A percentile compares a stretch with the other conserved stretches of the same genome.
Conservation (phyloP, 2,113 vertebrate species). For the Brachirus orientalis region DNA sequence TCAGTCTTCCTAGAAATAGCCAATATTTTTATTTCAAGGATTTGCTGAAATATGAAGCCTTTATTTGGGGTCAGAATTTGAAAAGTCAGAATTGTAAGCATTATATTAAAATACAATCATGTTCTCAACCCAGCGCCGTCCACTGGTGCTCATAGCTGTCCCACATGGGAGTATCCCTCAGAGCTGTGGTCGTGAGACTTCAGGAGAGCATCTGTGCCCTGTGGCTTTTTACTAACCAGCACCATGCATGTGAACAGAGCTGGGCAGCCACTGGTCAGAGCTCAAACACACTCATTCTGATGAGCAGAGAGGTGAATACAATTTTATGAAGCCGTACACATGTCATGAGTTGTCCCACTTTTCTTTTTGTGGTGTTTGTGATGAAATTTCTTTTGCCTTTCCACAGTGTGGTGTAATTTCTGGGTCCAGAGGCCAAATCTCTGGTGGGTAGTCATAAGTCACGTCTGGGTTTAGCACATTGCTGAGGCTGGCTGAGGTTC, state of each 20-base stretch:
- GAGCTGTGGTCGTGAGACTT: constrained; percentile 60
- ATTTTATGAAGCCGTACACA: constrained; percentile 47
- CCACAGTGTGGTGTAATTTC: constrained; percentile 51
- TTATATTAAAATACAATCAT: constrained; percentile 61
- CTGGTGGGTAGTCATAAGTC: constrained; percentile 76
- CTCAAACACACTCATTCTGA: constrained; percentile 10
- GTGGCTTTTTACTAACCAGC: constrained; percentile 54
- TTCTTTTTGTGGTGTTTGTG: constrained; percentile 44
- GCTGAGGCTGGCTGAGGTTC: constrained; percentile 75
- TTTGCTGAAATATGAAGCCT: constrained; percentile 52
- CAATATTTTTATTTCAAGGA: constrained; percentile 58
- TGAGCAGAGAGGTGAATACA: constrained; percentile 38
- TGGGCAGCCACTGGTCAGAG: constrained; percentile 38
- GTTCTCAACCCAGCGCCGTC: constrained; percentile 63
- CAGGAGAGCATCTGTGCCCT: constrained; percentile 63
- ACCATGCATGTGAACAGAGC: constrained; percentile 35
- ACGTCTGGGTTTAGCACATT: constrained; percentile 79
- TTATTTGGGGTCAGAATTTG: constrained; percentile 57
- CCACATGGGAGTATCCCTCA: constrained; percentile 60
- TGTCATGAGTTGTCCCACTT: constrained; percentile 48
- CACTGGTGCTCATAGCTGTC: constrained; percentile 48
- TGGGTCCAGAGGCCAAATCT: constrained; percentile 66
- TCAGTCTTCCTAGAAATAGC: constrained; percentile 56
- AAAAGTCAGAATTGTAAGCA: constrained; percentile 52
- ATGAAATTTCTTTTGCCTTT: constrained; percentile 59